These are phyloP conservation scores for Callopanchax toddi DNA, from an alignment of 2,113 vertebrate species.

Conservation along the genomic window DNA sequence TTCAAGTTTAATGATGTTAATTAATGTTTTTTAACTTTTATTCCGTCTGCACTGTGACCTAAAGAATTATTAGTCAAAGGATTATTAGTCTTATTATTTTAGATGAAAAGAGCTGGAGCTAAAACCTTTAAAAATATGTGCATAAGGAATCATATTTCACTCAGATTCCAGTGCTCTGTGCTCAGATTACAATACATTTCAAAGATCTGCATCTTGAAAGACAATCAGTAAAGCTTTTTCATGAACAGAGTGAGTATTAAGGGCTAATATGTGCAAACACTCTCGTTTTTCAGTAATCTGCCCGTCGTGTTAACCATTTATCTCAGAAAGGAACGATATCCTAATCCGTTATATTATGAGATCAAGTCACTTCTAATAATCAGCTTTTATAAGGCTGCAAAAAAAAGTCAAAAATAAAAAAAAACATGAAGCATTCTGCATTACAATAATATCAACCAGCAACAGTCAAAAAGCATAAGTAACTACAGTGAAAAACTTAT, in stretches of 20 bases:
- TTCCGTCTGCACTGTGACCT: too few relatives aligned
- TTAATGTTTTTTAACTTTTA: too few relatives aligned
- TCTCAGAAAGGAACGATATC: conserved; percentile 13
- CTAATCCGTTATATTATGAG: conserved; percentile 42
- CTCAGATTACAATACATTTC: not conserved
- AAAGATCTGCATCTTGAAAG: not conserved
- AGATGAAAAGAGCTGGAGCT: too few relatives aligned
- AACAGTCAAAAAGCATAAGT: conserved; percentile 19
- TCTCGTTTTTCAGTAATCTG: conserved; percentile 11
- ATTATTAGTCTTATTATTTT: too few relatives aligned
- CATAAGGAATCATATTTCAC: not conserved
- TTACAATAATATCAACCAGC: conserved; percentile 6
- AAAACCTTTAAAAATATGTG: not conserved
- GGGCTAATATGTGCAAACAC: not conserved
- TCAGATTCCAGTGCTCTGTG: not conserved
- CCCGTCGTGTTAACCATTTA: conserved; percentile 17
- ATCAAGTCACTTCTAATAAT: conserved; percentile 34
- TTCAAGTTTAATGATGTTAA: too few relatives aligned
- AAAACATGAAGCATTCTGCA: conserved; percentile 11
- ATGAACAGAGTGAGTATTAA: not conserved
- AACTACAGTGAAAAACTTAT: conserved; percentile 30
- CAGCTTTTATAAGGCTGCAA: conserved; percentile 23
- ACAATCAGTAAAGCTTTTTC: not conserved
- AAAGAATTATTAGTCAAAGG: too few relatives aligned
- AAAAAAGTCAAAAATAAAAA: conserved; percentile 23